Conservation (phyloP, 64 coral and sea anemone species). For the Orbicella faveolata region DNA sequence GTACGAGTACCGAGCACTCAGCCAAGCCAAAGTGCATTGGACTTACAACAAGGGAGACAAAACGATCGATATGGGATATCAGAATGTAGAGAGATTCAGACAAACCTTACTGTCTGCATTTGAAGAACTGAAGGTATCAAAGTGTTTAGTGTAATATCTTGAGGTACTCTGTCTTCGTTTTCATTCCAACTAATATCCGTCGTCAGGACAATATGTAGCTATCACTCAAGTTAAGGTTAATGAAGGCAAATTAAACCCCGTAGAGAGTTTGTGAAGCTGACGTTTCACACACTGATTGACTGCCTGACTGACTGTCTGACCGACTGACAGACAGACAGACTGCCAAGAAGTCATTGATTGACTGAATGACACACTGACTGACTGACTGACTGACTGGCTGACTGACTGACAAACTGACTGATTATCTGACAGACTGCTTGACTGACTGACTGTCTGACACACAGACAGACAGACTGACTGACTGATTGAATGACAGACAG, state of each 20-base stretch:
- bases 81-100: slow-evolving; percentile 77
- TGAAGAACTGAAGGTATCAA: not conserved
- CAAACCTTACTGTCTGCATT: slow-evolving; percentile 28
- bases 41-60: slow-evolving; percentile 95
- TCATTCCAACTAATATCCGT: not conserved
- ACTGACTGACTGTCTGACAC: too few relatives aligned
- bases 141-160: not conserved
- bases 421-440: too few relatives aligned
- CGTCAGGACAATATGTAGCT: too few relatives aligned
- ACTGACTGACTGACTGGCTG: not conserved
- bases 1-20: slow-evolving; percentile 88
- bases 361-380: too few relatives aligned
- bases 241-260: too few relatives aligned
- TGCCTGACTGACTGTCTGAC: too few relatives aligned
- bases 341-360: too few relatives aligned
- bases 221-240: too few relatives aligned
- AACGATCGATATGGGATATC: slow-evolving; percentile 88
- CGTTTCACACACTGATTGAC: too few relatives aligned
- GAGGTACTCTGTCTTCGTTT: not conserved
- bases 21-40: slow-evolving; percentile 85
- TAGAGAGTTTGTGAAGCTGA: too few relatives aligned
- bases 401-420: not conserved
- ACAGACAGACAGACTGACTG: not conserved
- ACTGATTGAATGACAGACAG: not conserved
- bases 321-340: too few relatives aligned